Evolutionary conservation across 2,113 vertebrate genomes (phyloP), one percentile per base, ranked within the genome.

Genomic region (Vanacampus margaritifer): DNA sequence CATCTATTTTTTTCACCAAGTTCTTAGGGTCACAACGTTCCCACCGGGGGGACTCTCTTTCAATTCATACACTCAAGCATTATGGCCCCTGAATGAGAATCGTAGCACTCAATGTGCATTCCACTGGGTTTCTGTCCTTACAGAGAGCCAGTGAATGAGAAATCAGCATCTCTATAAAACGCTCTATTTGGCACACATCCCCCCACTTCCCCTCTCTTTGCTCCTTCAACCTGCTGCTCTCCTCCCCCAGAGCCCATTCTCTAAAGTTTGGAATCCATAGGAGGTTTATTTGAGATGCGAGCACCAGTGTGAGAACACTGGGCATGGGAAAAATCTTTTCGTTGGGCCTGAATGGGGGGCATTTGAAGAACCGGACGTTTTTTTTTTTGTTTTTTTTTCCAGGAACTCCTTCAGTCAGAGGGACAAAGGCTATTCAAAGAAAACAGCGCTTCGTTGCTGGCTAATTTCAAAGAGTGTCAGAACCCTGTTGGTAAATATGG

Each of bases 21-120:
- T 94, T 94, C 91, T 89, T 89, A 90, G 79, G 94, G 94, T 94
- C 93, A 94, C 88, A 50, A 85, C 56, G 88, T 96, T 96, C 94
- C 94, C 95, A 96, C 91, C 90, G 28, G 58, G 90, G 91, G 90
- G 91, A 91, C 84, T 87, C 82, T 90, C 88, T 92, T 92, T 93
- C 90, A 92, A 85, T 91, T 86, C 90, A 91, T 88, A 92, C 87
- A 91, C 70, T 89, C 80, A 85, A 89, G 90, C 93, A 92, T 85
- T 83, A 81, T 77, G 76, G 91, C 89, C 92, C 90, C 90, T 94
- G 91, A 94, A 93, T 94, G 93, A 81, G 78, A 91, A 74, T 71
- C 10, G 74, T 65, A 41, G 69, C 77, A 73, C 80, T 84, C 79
- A 86, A 70, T 67, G 71, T 79, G 82, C 84, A 89, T 90, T 89